These are phyloP conservation scores for Clepsis dumicolana DNA, from an alignment of 2,888 invertebrate genomes.

Conservation along the genomic window DNA sequence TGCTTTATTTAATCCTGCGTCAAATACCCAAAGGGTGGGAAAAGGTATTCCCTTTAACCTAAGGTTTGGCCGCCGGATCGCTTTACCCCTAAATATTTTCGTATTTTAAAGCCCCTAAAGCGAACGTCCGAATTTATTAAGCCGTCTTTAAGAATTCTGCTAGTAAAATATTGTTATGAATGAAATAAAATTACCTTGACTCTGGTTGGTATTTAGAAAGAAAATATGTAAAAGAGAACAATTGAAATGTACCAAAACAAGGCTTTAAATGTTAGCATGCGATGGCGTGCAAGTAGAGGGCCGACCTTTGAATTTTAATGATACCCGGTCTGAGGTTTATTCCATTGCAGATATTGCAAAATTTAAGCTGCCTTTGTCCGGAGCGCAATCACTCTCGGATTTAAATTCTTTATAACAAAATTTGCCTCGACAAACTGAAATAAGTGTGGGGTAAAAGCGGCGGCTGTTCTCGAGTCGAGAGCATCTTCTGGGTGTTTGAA, in stretches of 20 bases:
- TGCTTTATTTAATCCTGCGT: neutral
- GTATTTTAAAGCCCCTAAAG: constrained; percentile 24
- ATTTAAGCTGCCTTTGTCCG: constrained; percentile 14
- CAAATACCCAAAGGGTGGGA: constrained; percentile 3
- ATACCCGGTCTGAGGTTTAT: constrained; percentile 31
- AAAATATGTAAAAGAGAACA: constrained; percentile 21
- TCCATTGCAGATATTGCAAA: constrained; percentile 34
- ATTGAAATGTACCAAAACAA: constrained; percentile 33
- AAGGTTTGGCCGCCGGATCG: no score
- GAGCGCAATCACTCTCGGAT: neutral
- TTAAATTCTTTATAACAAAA: constrained; percentile 18
- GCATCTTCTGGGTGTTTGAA: constrained; percentile 28
- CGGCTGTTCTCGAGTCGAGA: constrained; percentile 28
- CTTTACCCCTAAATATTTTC: constrained; percentile 21
- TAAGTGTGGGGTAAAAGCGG: constrained; percentile 12
- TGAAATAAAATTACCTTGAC: constrained; percentile 31
- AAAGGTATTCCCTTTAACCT: constrained; percentile 14
- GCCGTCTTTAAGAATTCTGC: constrained; percentile 16
- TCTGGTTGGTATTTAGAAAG: constrained; percentile 31
- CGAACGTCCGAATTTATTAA: constrained; percentile 24
- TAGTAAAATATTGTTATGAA: constrained; percentile 21
- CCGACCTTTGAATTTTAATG: constrained; percentile 73
- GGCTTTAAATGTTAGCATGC: constrained; percentile 51
- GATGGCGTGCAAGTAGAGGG: constrained; percentile 54
- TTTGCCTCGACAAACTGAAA: constrained; percentile 26